Base-by-base conservation (phyloP, 2,888 invertebrate species). In the Agapostemon virescens region DNA sequence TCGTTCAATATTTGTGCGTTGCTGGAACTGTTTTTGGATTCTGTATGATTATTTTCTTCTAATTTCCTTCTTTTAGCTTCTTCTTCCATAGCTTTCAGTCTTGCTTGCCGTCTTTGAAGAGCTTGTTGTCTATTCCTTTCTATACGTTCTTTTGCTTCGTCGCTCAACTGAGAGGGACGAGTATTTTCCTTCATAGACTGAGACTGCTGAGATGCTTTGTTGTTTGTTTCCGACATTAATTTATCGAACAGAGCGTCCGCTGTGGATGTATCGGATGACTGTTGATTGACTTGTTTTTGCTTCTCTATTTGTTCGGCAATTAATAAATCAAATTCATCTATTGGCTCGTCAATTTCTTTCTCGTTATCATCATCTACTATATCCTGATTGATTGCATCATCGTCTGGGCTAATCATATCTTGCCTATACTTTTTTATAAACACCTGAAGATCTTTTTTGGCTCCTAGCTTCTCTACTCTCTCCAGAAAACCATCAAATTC, bases 401-500 rank as follows among this genome's bases (percentile, higher is more conserved):
- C 82, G 40, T 92, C 90, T 0, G 86, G 83, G n/a, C 79, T 87
- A 63, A 93, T 93, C 93, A 95, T 94, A 88, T 95, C 96, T 89
- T 94, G 94, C 87, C 95, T 94, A 89, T 95, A 96, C 92, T 94
- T 95, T 69, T 94, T 95, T 68, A 97, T 93, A 84, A 96, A 95
- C 0, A 95, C 95, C 93, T 96, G 95, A 20, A 98, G 95, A 63
- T 95, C 94, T 88, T 95, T 96, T 90, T 98, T 98, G 69, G 94
- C 94, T 0, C 98, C 98, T 0, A 99, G 93, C 79, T 95, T 95
- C 91, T 98, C 98, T 30, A 96, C 93, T 90, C 95, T 95, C n/a
- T 94, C 94, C 4, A 98, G 93, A 83, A 97, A 96, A 92, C 98
- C 98, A 90, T 97, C 97, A 93, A 98, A 99, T 20, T 96, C 95